Base-by-base conservation (phyloP, 2,797 vertebrate genomes). In the Pseudotriccus pelzelni region DNA sequence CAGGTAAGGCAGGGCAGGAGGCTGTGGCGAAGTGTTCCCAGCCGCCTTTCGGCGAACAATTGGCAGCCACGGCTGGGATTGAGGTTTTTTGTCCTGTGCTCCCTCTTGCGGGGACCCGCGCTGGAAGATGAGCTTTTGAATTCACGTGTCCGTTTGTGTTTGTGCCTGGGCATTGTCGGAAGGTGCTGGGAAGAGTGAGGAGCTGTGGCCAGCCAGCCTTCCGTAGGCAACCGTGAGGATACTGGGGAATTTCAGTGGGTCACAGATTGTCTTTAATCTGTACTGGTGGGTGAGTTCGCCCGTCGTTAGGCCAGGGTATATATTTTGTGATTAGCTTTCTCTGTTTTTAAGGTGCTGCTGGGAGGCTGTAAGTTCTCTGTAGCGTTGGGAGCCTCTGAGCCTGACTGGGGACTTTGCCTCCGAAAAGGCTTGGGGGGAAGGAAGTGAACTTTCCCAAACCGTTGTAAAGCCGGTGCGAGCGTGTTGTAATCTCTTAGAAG, bases 1-100 rank as follows among this genome's bases (percentile, higher is more conserved):
- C 99, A 98, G 99, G 99, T 99, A 97, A 46, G 94, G 32, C 2
- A 1, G 70, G 41, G 8, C 4, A 25, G 19, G 30, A 41, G 24
- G 2, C 17, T 7, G 7, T 2, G 2, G 21, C 13, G 2, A 10
- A 23, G 22, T 3, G 1, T 3, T 8, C 5, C 22, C 36, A 1
- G 2, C 9, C 15, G 7, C 27, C 36, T 36, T 30, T 55, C 23
- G 14, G 19, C 32, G 7, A 5, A 21, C 44, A 14, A 3, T 7
- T 12, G 46, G 55, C 27, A 43, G 16, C 41, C 6, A 0, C 12
- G 32, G n/a, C 5, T 37, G 10, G n/a, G 32, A 9, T 22, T 18
- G 86, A 34, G n/a, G 14, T 7, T 32, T 62, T 46, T 36, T 25
- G 60, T 41, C 21, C 52, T 8, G 12, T 25, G 18, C 92, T 90